Evolutionary conservation across 2,888 invertebrate genomes (phyloP), one percentile per base, ranked within the genome.

Genomic region (Cephus nigrinus): DNA sequence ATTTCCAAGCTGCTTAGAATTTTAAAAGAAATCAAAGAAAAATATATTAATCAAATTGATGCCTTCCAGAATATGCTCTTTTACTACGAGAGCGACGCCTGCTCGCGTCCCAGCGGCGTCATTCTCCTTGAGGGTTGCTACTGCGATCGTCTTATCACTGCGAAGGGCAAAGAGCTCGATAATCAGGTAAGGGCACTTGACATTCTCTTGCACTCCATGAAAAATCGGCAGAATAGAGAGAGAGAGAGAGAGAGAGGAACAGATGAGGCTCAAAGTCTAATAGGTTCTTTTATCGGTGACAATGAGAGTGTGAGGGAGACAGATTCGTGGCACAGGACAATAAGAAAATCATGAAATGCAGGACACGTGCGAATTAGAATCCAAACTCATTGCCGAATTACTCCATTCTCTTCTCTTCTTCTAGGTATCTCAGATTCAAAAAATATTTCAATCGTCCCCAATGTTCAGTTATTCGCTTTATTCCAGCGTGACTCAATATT

Each of bases 91-190:
- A 96, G 95, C 76, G 97, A 98, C 88, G 94, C 94, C 87, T 95
- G 95, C 86, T 93, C 93, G 32, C 93, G 96, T 55, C 97, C 97
- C 0, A 96, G 96, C 0, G 98, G 98, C 0, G 95, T 97, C 31
- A 93, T 98, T 33, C 93, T 98, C 83, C 93, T 98, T 76, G 98
- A 98, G 90, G 98, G 98, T 0, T 97, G 97, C 86, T 98, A 97
- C 92, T 96, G 97, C 90, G 96, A 97, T 90, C 92, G 96, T 69
- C 93, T 96, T 83, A 95, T 96, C 90, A 94, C 95, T 79, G 92
- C 94, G 1, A 92, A 92, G 84, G 90, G 91, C 84, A 92, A 92
- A 84, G 92, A 93, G 77, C 85, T 86, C 12, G 93, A 93, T 79
- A 92, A 92, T 86, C 92, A 92, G 92, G 93, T 93, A 85, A 55